These are phyloP conservation scores for Drosophila lini DNA, from an alignment of 1,140 invertebrate genomes.

Conservation along the genomic window DNA sequence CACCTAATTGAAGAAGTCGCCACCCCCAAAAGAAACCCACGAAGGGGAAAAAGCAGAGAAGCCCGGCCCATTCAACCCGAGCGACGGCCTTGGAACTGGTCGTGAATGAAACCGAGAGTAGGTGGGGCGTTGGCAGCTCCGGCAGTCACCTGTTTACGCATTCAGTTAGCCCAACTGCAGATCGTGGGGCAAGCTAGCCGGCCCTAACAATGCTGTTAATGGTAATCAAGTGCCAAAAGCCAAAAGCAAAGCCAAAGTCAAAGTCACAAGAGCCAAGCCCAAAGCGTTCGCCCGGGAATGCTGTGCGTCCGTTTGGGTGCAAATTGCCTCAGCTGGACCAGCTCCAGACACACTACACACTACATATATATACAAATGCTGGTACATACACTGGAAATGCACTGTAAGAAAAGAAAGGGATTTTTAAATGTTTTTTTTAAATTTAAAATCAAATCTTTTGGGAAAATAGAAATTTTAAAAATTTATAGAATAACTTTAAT, in stretches of 20 bases:
- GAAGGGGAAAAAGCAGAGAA: not conserved
- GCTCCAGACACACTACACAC: conserved; percentile 1
- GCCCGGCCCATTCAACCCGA: conserved; percentile 5
- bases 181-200: conserved; percentile 23
- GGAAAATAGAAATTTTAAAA: too few species aligned
- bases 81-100: conserved; percentile 29
- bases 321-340: conserved; percentile 55
- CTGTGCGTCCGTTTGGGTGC: conserved; percentile 49
- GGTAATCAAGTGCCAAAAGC: conserved; percentile 50
- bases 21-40: not conserved
- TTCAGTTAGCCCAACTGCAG: conserved; percentile 33
- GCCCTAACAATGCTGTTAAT: conserved; percentile 30
- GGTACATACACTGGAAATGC: not conserved
- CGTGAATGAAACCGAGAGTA: conserved; percentile 48
- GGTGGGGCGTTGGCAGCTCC: not conserved
- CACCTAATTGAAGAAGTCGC: conserved; percentile 33
- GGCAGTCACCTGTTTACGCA: conserved; percentile 36
- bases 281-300: conserved; percentile 50
- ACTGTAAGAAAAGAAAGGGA: not conserved
- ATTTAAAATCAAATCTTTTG: too few species aligned
- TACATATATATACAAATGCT: not conserved
- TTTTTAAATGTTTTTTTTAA: not conserved
- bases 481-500: too few species aligned
- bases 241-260: conserved; percentile 51
- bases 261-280: conserved; percentile 56